These are phyloP conservation scores for Alsophila aescularia DNA, from an alignment of 2,888 invertebrate species.

Conservation along the genomic window DNA sequence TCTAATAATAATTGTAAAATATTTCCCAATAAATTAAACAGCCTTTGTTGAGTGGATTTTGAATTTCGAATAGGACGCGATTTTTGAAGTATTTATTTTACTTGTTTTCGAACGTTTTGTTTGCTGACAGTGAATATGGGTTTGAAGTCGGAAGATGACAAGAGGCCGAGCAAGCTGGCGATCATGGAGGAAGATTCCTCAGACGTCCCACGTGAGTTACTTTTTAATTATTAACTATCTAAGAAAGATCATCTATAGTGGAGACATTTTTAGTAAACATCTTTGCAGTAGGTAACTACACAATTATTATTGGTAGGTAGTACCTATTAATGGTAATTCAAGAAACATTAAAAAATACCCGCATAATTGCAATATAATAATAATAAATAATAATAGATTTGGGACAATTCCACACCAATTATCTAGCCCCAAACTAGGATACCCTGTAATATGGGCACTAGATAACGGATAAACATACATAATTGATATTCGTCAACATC, in stretches of 20 bases:
- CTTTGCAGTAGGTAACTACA: too few species aligned
- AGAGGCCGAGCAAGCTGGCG: conserved; percentile 79
- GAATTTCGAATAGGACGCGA: conserved; percentile 18
- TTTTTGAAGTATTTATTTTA: conserved; percentile 40
- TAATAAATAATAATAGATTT: background rate
- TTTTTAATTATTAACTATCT: background rate
- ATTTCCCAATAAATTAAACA: conserved; percentile 6
- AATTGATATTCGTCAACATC: too few species aligned
- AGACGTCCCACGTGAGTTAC: conserved; percentile 70
- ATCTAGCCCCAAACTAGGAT: too few species aligned
- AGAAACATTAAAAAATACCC: background rate
- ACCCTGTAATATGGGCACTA: too few species aligned
- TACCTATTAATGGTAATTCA: too few species aligned
- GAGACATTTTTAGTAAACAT: background rate
- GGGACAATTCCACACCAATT: too few species aligned
- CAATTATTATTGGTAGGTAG: too few species aligned
- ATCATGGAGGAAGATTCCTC: conserved; percentile 79
- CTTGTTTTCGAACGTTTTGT: conserved; percentile 28
- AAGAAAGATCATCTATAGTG: background rate
- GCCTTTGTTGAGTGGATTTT: conserved; percentile 20
- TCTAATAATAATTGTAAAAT: conserved; percentile 2
- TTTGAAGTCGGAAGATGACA: conserved; percentile 76
- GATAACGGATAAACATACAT: too few species aligned
- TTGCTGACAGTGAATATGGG: conserved; percentile 72
- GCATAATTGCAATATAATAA: background rate